A percentile compares a stretch with the other conserved stretches of the same genome.
phyloP scores from a whole-genome alignment of 2,797 vertebrate species.

The Calcarius lapponicus region DNA sequence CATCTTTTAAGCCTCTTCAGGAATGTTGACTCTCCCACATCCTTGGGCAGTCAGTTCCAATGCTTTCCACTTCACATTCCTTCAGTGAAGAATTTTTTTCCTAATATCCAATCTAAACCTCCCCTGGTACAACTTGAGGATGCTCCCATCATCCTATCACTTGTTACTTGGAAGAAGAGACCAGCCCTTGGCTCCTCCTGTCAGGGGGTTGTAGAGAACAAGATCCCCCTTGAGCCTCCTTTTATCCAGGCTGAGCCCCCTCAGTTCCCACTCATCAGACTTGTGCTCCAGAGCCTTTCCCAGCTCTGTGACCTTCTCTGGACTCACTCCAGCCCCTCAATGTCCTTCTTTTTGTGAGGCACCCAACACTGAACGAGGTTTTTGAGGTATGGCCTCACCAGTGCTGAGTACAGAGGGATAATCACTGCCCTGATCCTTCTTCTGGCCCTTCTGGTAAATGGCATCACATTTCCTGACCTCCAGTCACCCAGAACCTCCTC shows the following conservation, averaged over 20 bases:
- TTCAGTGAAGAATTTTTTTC: neutral
- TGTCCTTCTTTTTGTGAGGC: neutral
- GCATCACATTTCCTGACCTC: neutral
- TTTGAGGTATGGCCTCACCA: neutral
- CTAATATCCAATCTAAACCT: neutral
- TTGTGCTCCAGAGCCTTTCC: neutral
- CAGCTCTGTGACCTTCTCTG: neutral
- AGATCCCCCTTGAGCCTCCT: neutral
- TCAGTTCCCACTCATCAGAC: neutral
- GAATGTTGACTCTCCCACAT: neutral
- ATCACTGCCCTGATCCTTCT: neutral
- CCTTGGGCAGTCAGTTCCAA: neutral
- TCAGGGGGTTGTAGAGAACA: neutral
- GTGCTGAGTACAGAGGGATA: neutral
- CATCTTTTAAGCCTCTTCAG: rapidly evolving
- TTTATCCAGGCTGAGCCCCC: neutral
- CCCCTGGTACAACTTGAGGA: neutral
- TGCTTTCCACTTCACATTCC: neutral
- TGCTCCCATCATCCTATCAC: neutral
- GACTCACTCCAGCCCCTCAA: neutral
- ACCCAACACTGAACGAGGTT: neutral
- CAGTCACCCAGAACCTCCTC: too few species aligned
- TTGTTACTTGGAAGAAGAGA: neutral
- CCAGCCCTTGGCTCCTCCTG: neutral
- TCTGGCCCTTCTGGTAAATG: neutral